phyloP scores from a whole-genome alignment of 1,140 invertebrate species.

The Zaprionus inermis region DNA sequence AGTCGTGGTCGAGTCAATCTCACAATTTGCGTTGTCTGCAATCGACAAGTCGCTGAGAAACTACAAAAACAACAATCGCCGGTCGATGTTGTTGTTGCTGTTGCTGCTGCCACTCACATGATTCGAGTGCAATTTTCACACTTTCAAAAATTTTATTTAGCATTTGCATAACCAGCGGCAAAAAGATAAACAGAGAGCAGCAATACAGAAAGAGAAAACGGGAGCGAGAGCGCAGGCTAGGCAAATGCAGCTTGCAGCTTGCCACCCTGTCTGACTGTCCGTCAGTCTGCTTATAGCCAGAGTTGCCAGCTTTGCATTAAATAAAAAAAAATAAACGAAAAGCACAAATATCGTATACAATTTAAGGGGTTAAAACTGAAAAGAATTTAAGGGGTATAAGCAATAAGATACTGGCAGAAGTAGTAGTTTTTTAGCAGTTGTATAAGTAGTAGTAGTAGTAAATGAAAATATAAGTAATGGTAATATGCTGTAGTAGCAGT shows the following conservation, averaged over 20 bases:
- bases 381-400: not conserved
- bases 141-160: conserved; percentile 44
- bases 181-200: conserved; percentile 26
- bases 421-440: too few species aligned
- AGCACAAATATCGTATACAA: not conserved
- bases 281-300: not conserved
- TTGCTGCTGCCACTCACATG: conserved; percentile 62
- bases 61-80: conserved; percentile 3
- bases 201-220: conserved; percentile 2
- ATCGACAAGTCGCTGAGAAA: conserved; percentile 14
- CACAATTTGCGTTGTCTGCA: conserved; percentile 28
- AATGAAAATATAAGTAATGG: too few species aligned
- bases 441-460: too few species aligned
- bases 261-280: not conserved
- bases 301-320: not conserved
- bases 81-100: conserved; percentile 18
- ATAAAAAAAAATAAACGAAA: too few species aligned
- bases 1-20: conserved; percentile 11
- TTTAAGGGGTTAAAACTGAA: not conserved
- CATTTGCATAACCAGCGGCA: conserved; percentile 58
- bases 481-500: too few species aligned
- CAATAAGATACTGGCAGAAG: too few species aligned
- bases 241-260: not conserved
- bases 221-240: not conserved
- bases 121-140: conserved; percentile 53